Evolutionary conservation across 2,113 vertebrate species (phyloP), one percentile per base, ranked within the genome.

Genomic region (Hypocryptadius cinnamomeus): DNA sequence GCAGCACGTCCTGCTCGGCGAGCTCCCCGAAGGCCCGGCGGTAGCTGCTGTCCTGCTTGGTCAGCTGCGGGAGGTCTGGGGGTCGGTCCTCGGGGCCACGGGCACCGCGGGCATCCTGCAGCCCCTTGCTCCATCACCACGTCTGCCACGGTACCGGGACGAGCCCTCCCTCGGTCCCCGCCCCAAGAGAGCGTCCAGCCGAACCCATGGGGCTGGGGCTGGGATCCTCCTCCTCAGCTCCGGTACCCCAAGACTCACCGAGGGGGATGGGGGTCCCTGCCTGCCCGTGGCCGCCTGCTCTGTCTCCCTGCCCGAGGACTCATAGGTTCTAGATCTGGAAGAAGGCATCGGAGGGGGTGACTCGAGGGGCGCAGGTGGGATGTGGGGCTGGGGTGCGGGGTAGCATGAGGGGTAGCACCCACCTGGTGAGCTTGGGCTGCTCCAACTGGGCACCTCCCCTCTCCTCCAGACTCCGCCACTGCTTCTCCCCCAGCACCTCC

Each of bases 1-100:
- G 94, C 84, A 99, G 96, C 21, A 89, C 95, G 50, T 98, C 98
- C 30, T 40, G 95, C 74, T 97, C 96, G 0, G 98, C 95, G 39
- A 99, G 93, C 76, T 98, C 97, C 81, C 97, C 96, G 30, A 99
- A 99, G 83, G 98, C 97, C 54, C 97, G 98, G 96, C 97, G 98
- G 97, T 98, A 99, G 94, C 98, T 97, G 66, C 97, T 94, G 69
- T 97, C 95, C 68, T 94, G 97, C 90, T 98, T 98, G 79, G 89
- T 70, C 70, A 82, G 59, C 95, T 94, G 54, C 1, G 15, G 22
- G 37, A 48, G 14, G n/a, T 13, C 15, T 0, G 6, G 20, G 11
- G 0, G 1, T 3, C 23, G 54, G 23, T 78, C 39, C 64, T 60
- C 6, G 9, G 45, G 33, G 25, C 44, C 30, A 24, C 51, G 31